Evolutionary conservation across 2,113 vertebrate species (phyloP).

Genomic region (Lophius piscatorius): DNA sequence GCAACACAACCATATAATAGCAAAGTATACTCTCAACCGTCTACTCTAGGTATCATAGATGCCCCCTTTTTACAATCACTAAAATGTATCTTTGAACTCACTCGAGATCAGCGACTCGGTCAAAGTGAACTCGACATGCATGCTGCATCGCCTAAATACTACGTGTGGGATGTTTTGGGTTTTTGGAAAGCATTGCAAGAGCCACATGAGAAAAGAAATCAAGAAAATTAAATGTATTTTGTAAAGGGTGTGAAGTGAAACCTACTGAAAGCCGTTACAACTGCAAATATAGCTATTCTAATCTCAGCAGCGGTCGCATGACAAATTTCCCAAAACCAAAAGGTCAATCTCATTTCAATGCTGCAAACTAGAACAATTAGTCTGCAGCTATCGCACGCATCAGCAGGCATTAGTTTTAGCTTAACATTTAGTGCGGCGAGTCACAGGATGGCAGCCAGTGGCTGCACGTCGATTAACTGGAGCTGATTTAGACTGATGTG

Average conservation of each 20-base stretch:
- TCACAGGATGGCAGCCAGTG: conserved; percentile 38
- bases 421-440: conserved; percentile 38
- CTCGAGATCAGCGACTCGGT: background rate
- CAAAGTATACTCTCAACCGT: no score
- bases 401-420: conserved; percentile 57
- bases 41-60: no score
- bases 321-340: conserved; percentile 48
- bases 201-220: background rate
- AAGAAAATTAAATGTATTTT: background rate
- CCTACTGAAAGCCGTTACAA: conserved; percentile 20
- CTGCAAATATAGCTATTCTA: conserved; percentile 21
- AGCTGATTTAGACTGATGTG: conserved; percentile 73
- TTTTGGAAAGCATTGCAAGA: background rate
- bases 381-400: conserved; percentile 57
- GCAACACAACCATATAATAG: no score
- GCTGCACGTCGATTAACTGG: conserved; percentile 53
- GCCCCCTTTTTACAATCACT: no score
- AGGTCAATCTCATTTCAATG: conserved; percentile 50
- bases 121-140: background rate
- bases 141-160: background rate
- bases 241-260: conserved; percentile 4
- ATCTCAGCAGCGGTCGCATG: conserved; percentile 32
- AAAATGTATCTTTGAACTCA: background rate
- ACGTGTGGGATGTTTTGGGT: background rate
- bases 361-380: conserved; percentile 60